Evolutionary conservation across 2,113 vertebrate genomes (phyloP), one percentile per base, ranked within the genome.

Genomic region (Xiphophorus maculatus): DNA sequence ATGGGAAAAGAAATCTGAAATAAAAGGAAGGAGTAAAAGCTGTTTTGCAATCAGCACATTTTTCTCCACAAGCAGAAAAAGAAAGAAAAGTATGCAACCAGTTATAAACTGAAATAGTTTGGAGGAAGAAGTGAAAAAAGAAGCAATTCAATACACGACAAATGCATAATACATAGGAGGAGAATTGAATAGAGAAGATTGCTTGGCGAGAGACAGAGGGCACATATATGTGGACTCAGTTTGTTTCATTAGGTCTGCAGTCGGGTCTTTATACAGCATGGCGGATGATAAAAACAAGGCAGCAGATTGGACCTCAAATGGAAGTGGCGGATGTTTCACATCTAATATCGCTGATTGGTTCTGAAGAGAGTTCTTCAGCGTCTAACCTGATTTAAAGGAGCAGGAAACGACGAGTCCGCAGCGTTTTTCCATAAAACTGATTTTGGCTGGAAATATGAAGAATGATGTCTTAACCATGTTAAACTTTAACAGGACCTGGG

Each of bases 161-260:
- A 69, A 87, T 87, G 85, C 78, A 89, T 88, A 87, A 90, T 77
- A 86, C 80, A 90, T 77, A 27, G 27, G 73, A n/a, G 44, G 74
- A 75, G 74, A 84, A 83, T 13, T 63, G 84, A 76, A 74, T 27
- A 74, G 76, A 81, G 85, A 74, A 40, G 78, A 77, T 79, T 75
- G 81, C 62, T 25, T 37, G 37, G 66, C 25, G 79, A 66, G 63
- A 71, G 74, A 83, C 75, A 67, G 66, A 71, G 42, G 67, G 58
- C 54, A 63, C 54, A 40, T 61, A 75, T 81, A 62, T 63, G n/a
- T 44, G 22, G 61, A 27, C 69, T 54, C 61, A 33, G 69, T 72
- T 79, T 71, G 73, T 83, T 77, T 79, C 51, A 79, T 71, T 73
- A 63, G 27, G 44, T 27, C 13, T 40, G 17, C 33, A 54, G 5